Percentiles rank a stretch among this genome's conserved stretches.
phyloP scores from a whole-genome alignment of 2,113 vertebrate species.

The Istiophorus platypterus region DNA sequence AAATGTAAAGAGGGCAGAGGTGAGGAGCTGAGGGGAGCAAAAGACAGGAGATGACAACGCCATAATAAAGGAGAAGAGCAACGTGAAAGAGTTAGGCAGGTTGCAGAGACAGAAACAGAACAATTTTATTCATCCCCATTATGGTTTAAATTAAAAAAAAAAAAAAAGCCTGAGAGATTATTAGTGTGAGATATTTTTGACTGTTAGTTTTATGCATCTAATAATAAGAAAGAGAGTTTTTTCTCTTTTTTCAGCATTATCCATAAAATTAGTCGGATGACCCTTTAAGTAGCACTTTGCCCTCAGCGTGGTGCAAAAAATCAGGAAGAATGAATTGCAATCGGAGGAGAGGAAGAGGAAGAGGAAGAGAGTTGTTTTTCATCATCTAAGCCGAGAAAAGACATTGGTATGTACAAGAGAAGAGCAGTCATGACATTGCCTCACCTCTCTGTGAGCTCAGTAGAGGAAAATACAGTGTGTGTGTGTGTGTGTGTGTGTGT shows the following conservation, averaged over 20 bases:
- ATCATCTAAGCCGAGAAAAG: background rate
- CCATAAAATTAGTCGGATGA: slow-evolving; percentile 13
- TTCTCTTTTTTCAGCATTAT: slow-evolving; percentile 15
- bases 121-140: slow-evolving; percentile 24
- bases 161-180: slow-evolving; percentile 12
- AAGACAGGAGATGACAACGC: background rate
- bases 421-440: slow-evolving; percentile 24
- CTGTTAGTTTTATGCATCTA: background rate
- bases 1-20: slow-evolving; percentile 68
- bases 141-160: background rate
- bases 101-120: slow-evolving; percentile 28
- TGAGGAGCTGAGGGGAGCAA: slow-evolving; percentile 35
- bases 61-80: slow-evolving; percentile 15
- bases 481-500: background rate
- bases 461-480: background rate
- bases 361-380: background rate
- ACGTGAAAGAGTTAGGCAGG: slow-evolving; percentile 37
- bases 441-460: slow-evolving; percentile 43
- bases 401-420: background rate
- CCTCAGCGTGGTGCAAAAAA: slow-evolving; percentile 22
- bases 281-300: slow-evolving; percentile 13
- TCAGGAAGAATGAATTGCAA: slow-evolving; percentile 23
- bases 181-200: background rate
- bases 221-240: background rate
- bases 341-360: background rate